phyloP scores from a whole-genome alignment of 2,797 vertebrate genomes.

The Carapus acus region DNA sequence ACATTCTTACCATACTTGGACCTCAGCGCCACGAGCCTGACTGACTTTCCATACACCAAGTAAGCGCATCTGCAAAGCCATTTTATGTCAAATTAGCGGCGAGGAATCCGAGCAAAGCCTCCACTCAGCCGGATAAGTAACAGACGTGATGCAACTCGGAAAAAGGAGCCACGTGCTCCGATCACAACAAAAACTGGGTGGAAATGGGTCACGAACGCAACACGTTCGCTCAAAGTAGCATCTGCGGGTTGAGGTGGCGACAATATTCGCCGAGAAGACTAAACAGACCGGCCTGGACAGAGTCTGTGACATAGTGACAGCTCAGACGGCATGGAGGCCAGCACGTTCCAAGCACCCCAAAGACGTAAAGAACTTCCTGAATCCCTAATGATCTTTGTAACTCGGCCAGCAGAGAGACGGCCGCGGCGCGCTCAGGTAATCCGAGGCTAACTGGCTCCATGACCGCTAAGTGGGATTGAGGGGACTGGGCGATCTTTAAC shows the following conservation, averaged over 20 bases:
- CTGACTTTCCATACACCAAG: conserved; percentile 1
- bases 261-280: too few species aligned
- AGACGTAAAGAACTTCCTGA: conserved; percentile 40
- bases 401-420: conserved; percentile 48
- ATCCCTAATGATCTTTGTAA: conserved; percentile 48
- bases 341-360: conserved; percentile 37
- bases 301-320: conserved; percentile 27
- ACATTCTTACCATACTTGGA: neutral
- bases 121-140: neutral
- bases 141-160: neutral
- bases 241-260: too few species aligned
- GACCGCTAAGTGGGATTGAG: conserved; percentile 60
- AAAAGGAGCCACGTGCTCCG: neutral
- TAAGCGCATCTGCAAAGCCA: neutral
- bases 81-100: neutral
- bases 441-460: conserved; percentile 59
- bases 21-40: neutral
- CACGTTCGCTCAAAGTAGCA: conserved; percentile 3
- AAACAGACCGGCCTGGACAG: too few species aligned
- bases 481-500: conserved; percentile 30
- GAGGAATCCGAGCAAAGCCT: too few species aligned
- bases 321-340: conserved; percentile 10
- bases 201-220: neutral
- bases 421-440: conserved; percentile 51
- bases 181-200: neutral